Conservation (phyloP, 1,140 invertebrate genomes). For the Trichogramma pretiosum region DNA sequence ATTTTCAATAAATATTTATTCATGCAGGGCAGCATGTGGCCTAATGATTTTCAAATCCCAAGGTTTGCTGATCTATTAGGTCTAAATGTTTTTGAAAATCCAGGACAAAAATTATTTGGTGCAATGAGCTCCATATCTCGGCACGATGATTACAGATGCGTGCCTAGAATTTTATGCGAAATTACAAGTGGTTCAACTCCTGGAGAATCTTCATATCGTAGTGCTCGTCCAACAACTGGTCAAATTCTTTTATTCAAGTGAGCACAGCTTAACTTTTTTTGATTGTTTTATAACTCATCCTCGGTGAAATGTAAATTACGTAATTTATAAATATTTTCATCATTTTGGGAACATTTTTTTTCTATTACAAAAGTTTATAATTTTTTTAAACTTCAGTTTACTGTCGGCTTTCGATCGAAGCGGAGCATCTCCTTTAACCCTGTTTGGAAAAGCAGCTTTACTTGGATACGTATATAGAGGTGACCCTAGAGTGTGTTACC, state of each 20-base stretch:
- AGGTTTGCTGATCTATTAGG: no score
- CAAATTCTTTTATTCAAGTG: conserved; percentile 6
- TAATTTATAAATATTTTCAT: no score
- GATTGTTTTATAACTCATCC: no score
- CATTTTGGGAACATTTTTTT: conserved; percentile 13
- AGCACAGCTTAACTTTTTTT: no score
- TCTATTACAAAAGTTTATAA: no score
- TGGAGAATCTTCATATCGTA: conserved; percentile 27
- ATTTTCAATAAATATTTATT: no score
- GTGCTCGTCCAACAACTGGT: no score
- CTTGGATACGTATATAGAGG: conserved; percentile 58
- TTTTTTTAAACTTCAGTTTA: conserved; percentile 39
- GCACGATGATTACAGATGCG: conserved; percentile 68
- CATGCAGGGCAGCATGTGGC: no score
- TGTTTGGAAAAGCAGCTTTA: conserved; percentile 62
- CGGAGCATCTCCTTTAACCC: conserved; percentile 52
- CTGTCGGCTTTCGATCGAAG: conserved; percentile 40
- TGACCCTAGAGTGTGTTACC: conserved; percentile 52
- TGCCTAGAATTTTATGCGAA: conserved; percentile 68
- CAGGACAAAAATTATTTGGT: conserved; percentile 38
- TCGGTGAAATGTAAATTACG: no score
- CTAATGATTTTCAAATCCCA: no score
- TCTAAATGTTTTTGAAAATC: no score
- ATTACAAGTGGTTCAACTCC: conserved; percentile 56
- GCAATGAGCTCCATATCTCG: conserved; percentile 62